Conservation (phyloP, 2,797 vertebrate genomes). For the Sebastes goodei region DNA sequence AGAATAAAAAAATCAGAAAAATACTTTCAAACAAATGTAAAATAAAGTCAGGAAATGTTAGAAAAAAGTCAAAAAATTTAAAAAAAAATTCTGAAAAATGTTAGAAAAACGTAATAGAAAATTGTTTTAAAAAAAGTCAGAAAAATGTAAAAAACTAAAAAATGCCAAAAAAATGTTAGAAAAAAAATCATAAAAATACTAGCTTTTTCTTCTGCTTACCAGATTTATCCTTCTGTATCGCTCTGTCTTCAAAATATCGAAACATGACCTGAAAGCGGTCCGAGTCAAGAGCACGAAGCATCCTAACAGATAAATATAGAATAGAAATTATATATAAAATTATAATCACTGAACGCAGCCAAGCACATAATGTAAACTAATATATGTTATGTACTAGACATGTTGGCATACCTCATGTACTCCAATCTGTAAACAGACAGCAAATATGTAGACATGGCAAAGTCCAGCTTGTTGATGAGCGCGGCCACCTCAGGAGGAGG, state of each 20-base stretch:
- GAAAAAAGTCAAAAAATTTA: too few relatives aligned
- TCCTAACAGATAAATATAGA: conserved; percentile 72
- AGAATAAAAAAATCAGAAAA: too few relatives aligned
- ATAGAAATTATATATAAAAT: background rate
- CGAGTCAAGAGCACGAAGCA: conserved; percentile 89
- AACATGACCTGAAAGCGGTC: conserved; percentile 99
- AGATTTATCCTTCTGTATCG: conserved; percentile 99
- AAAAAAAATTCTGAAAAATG: too few relatives aligned
- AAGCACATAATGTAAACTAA: background rate
- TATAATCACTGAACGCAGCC: background rate
- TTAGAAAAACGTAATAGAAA: too few relatives aligned
- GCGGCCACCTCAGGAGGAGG: conserved; percentile 92
- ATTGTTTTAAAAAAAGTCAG: too few relatives aligned
- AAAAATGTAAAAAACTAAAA: too few relatives aligned
- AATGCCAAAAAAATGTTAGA: too few relatives aligned
- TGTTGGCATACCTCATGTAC: conserved; percentile 89
- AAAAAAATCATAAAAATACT: too few relatives aligned
- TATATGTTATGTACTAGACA: background rate
- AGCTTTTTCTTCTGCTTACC: conserved; percentile 74
- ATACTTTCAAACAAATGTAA: too few relatives aligned
- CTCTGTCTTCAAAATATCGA: conserved; percentile 96
- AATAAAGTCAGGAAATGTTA: too few relatives aligned
- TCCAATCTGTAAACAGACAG: conserved; percentile 96
- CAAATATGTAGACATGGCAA: conserved; percentile 97
- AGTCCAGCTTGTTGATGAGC: conserved; percentile 95